Conservation (phyloP, 2,113 vertebrate species). For the Tinamus guttatus region DNA sequence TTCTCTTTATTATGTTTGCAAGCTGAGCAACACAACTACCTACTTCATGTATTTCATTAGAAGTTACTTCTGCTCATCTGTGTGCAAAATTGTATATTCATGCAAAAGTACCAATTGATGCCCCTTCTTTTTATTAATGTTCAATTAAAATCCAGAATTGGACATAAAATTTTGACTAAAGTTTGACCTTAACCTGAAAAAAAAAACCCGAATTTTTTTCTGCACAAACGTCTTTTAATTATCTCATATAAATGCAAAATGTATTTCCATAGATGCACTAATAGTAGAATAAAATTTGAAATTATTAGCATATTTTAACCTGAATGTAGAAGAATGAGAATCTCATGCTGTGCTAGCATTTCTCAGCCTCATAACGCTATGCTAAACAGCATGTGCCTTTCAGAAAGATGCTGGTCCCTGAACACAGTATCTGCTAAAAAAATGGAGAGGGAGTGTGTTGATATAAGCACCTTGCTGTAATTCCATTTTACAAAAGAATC, state of each 20-base stretch:
- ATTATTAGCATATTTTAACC: conserved; percentile 37
- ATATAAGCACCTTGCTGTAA: neutral
- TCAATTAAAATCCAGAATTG: neutral
- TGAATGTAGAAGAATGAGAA: conserved; percentile 24
- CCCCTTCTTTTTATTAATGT: neutral
- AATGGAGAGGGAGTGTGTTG: fast-evolving
- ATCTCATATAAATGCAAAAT: conserved; percentile 19
- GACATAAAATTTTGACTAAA: neutral
- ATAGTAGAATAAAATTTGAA: conserved; percentile 39
- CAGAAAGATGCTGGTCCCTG: neutral
- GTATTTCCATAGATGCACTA: neutral
- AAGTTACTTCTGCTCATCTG: neutral
- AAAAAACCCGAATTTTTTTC: neutral
- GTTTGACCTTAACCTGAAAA: neutral
- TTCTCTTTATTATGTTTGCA: neutral
- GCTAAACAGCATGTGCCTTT: neutral
- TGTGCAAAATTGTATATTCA: neutral
- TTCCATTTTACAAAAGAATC: neutral
- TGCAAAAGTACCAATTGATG: neutral
- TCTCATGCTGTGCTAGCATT: neutral
- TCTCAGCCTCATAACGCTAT: neutral
- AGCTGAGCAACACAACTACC: neutral
- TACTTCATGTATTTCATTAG: neutral
- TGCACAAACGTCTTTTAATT: neutral
- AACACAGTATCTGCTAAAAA: neutral